Base-by-base conservation (phyloP, 2,797 vertebrate genomes). In the Tapirus indicus region DNA sequence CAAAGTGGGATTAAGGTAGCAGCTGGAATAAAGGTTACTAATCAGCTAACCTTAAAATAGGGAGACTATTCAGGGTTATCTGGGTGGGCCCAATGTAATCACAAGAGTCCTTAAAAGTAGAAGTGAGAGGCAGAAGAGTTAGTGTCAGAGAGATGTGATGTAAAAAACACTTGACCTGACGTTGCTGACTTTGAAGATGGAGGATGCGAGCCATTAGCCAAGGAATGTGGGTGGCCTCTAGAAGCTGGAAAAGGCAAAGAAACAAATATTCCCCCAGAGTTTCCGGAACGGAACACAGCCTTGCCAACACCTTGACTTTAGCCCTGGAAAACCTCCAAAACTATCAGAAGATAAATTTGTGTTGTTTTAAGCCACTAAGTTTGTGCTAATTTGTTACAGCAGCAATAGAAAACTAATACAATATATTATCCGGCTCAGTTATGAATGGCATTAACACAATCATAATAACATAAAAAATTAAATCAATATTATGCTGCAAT, bases 361-460 rank as follows among this genome's bases (percentile, higher is more conserved):
- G 7, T 47, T 68, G 35, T 86, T 96, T 74, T 86, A 71, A 86
- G 38, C 29, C 74, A 86, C 23, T 68, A 90, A 29, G 8, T 72
- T 78, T 94, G 25, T 86, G 82, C 11, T 32, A 75, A 58, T 92
- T 77, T 94, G 32, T 89, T 79, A 85, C 23, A 89, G 21, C 12
- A 72, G n/a, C 41, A 75, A 60, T 2, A 79, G 74, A n/a, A 85
- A 95, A 89, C 32, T 79, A 85, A 85, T 64, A 56, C 10, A 82
- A 82, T 47, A 38, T 56, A 72, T 92, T 71, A 86, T 69, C 56
- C 62, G 80, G 8, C 16, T 90, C 32, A 60, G 72, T 27, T 68
- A 85, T 89, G n/a, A 89, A 86, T 35, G n/a, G 16, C 9, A 96
- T 44, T 66, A 38, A 93, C 25, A 86, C 47, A 78, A 7, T 58